A percentile compares a stretch with the other conserved stretches of the same genome.
Evolutionary conservation across 2,888 invertebrate genomes (phyloP).

Genomic region (Tyria jacobaeae): DNA sequence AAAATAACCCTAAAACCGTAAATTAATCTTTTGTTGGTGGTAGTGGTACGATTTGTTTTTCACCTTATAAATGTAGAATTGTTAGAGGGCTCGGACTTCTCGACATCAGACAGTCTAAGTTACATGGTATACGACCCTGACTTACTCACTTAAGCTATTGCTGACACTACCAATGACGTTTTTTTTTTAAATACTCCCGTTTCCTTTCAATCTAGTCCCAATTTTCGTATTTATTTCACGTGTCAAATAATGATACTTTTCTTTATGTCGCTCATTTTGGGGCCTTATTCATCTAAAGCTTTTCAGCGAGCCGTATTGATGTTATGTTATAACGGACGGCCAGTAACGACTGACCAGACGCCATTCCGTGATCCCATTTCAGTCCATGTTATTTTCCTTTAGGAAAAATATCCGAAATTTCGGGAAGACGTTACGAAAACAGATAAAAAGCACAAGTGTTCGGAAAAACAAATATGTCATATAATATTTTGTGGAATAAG

Average conservation of each 20-base stretch:
- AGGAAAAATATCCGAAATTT: conserved; percentile 34
- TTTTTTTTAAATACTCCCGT: too few relatives aligned
- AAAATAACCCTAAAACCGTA: not conserved
- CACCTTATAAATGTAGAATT: too few relatives aligned
- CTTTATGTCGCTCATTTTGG: conserved; percentile 28
- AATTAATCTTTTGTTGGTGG: too few relatives aligned
- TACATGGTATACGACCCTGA: too few relatives aligned
- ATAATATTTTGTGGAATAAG: conserved; percentile 42
- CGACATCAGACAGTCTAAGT: too few relatives aligned
- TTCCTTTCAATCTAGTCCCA: too few relatives aligned
- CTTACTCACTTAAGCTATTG: too few relatives aligned
- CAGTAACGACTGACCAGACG: conserved; percentile 51
- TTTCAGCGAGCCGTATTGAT: conserved; percentile 44
- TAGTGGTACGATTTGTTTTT: too few relatives aligned
- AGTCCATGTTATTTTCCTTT: conserved; percentile 46
- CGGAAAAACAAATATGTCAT: conserved; percentile 42
- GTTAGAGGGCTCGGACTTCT: too few relatives aligned
- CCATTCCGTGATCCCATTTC: conserved; percentile 44
- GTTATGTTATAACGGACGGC: conserved; percentile 45
- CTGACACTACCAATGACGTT: too few relatives aligned
- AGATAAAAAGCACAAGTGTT: conserved; percentile 44
- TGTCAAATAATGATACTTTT: conserved; percentile 13
- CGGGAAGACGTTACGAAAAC: conserved; percentile 30
- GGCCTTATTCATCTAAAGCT: conserved; percentile 30
- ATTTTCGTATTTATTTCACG: too few relatives aligned